phyloP scores from a whole-genome alignment of 23 tunicate species.

The Halocynthia roretzi region DNA sequence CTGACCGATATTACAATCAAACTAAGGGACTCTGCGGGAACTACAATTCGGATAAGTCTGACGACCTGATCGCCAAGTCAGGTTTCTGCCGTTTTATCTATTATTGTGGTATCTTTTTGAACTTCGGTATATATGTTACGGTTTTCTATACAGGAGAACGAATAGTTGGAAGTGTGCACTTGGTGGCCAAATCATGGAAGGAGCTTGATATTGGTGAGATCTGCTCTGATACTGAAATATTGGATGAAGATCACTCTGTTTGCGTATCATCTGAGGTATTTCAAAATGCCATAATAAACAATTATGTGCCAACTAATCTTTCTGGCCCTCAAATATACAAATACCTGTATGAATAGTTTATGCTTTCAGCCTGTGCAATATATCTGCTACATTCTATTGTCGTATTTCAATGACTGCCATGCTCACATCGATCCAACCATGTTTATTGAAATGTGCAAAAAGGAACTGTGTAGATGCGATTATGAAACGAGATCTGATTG shows the following conservation, averaged over 20 bases:
- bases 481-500: constrained; percentile 27
- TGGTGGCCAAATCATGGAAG: constrained; percentile 57
- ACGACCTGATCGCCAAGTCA: constrained; percentile 35
- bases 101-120: background rate
- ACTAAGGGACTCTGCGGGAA: constrained; percentile 53
- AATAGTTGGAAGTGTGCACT: constrained; percentile 14
- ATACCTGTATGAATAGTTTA: background rate
- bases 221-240: constrained; percentile 27
- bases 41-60: constrained; percentile 20
- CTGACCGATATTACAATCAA: constrained; percentile 34
- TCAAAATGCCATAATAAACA: background rate
- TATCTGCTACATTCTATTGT: constrained; percentile 51
- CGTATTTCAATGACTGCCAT: constrained; percentile 28
- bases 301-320: background rate
- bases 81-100: constrained; percentile 17
- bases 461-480: constrained; percentile 46
- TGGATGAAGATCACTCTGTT: constrained; percentile 16
- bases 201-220: constrained; percentile 28
- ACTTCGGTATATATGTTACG: background rate
- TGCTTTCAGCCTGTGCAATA: constrained; percentile 10
- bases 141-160: constrained; percentile 1
- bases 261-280: constrained; percentile 25
- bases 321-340: too few species aligned
- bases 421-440: constrained; percentile 21
- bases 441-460: constrained; percentile 28